Evolutionary conservation across 2,797 vertebrate species (phyloP), one percentile per base, ranked within the genome.

Genomic region (Apogon talboti): DNA sequence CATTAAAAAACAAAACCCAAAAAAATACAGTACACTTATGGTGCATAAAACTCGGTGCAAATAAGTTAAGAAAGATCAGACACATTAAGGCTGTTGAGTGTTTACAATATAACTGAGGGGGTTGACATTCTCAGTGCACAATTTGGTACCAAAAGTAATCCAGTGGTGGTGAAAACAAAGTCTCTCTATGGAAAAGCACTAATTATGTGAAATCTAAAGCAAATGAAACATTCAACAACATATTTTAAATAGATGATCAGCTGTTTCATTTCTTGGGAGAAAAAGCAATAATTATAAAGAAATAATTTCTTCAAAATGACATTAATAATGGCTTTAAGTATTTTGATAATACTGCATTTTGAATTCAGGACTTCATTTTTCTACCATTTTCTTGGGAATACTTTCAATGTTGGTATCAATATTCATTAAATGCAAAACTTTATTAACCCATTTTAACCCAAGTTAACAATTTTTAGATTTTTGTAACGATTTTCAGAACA

Each of bases 271-370:
- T 28, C 1, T 16, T 13, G 7, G 12, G 4, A 43, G 1, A 55
- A 51, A 7, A 46, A n/a, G n/a, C n/a, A n/a, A n/a, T n/a, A n/a
- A n/a, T n/a, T n/a, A n/a, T n/a, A n/a, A n/a, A n/a, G n/a, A n/a
- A n/a, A n/a, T n/a, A n/a, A n/a, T n/a, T n/a, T n/a, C n/a, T n/a
- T n/a, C 8, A 61, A 60, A 49, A 37, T 14, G 3, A 51, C n/a
- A 18, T 40, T 50, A 40, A 51, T 54, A 3, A 69, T 70, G 53
- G 46, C 37, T 74, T 68, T 12, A 2, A 12, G 46, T 76, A 67
- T 65, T 55, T 13, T 52, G n/a, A n/a, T 48, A 53, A 44, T 66
- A 74, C 49, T 54, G 54, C 30, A 45, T 76, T 76, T 63, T 30
- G 0, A 68, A 38, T 52, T 49, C 7, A 64, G 33, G 9, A 30